phyloP scores from a whole-genome alignment of 2,113 vertebrate species.

The Oxyruncus cristatus region DNA sequence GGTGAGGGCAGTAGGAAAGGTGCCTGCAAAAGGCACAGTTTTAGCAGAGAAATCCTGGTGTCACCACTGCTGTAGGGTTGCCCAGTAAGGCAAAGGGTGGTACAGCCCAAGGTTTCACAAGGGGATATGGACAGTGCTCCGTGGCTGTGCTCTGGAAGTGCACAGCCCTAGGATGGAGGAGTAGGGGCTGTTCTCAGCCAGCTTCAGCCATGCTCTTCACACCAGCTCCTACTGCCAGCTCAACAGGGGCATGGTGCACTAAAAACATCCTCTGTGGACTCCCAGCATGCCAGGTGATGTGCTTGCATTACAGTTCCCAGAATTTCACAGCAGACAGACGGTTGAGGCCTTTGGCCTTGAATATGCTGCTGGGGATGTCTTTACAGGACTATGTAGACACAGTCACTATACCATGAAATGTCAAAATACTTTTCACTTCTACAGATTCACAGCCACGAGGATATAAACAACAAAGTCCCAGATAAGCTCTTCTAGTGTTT shows the following conservation, averaged over 20 bases:
- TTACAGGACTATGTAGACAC: background rate
- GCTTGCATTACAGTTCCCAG: background rate
- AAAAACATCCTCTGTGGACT: background rate
- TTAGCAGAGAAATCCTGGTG: background rate
- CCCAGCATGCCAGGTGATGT: background rate
- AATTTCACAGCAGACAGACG: background rate
- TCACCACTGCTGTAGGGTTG: background rate
- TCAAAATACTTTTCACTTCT: background rate
- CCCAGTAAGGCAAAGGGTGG: background rate
- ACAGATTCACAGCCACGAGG: background rate
- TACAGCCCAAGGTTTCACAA: background rate
- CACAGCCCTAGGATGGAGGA: fast-evolving
- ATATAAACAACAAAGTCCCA: background rate
- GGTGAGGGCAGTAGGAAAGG: background rate
- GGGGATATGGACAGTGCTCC: too few species aligned
- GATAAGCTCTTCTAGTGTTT: background rate
- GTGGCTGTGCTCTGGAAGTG: background rate
- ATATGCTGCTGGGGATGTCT: background rate
- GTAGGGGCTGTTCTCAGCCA: background rate
- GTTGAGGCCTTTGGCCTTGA: background rate
- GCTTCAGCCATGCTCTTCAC: background rate
- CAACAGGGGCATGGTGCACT: background rate
- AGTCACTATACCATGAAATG: background rate
- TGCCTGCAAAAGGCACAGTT: background rate
- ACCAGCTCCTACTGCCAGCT: background rate